Evolutionary conservation across 1,140 invertebrate species (phyloP).

Genomic region (Drosophila carrolli): DNA sequence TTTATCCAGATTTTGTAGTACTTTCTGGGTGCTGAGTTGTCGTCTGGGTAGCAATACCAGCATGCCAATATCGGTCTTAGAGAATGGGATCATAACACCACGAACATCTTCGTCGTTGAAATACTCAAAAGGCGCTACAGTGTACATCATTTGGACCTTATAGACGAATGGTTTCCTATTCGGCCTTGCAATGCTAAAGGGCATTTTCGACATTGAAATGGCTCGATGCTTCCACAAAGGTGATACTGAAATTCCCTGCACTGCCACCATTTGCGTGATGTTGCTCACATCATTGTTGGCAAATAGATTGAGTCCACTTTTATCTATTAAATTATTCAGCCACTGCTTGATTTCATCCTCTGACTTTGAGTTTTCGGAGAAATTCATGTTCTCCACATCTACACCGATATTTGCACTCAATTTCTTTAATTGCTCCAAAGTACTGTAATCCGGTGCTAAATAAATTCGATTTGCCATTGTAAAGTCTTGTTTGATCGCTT

Average conservation of each 20-base stretch:
- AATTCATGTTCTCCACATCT: background rate
- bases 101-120: background rate
- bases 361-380: background rate
- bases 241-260: background rate
- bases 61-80: constrained; percentile 4
- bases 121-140: background rate
- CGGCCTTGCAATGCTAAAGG: background rate
- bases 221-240: background rate
- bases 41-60: constrained; percentile 4
- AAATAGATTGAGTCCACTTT: background rate
- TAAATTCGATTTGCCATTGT: constrained; percentile 12
- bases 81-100: constrained; percentile 20
- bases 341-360: background rate
- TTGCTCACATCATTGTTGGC: background rate
- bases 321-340: background rate
- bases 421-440: background rate
- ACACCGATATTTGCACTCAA: background rate
- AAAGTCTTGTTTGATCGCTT: background rate
- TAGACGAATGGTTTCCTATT: background rate
- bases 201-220: background rate
- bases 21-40: background rate
- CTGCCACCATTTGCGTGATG: constrained; percentile 1
- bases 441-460: background rate
- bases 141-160: constrained; percentile 19
- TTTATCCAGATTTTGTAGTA: constrained; percentile 9